A percentile compares a stretch with the other conserved stretches of the same genome.
Conservation (phyloP, 2,797 vertebrate species). For the Cyclura pinguis region DNA sequence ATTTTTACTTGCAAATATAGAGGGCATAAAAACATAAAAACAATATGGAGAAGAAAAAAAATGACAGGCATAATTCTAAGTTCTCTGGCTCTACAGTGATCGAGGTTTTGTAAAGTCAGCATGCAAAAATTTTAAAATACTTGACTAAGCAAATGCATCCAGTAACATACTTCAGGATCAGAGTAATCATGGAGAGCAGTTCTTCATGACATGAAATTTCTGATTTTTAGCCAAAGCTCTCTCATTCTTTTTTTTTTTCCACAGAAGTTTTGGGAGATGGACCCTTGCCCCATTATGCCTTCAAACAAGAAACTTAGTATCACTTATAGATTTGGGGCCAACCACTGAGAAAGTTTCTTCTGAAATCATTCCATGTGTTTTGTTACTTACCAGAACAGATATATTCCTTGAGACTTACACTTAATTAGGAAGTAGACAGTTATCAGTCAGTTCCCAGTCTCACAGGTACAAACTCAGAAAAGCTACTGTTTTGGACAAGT, state of each 20-base stretch:
- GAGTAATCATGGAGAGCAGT: background rate
- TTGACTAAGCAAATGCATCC: background rate
- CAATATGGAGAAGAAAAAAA: background rate
- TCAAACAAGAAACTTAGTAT: background rate
- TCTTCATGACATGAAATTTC: background rate
- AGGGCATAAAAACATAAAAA: background rate
- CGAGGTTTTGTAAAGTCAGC: background rate
- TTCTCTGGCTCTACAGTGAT: background rate
- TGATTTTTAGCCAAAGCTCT: too few relatives aligned
- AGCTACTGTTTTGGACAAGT: too few relatives aligned
- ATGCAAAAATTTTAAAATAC: background rate
- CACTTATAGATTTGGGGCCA: background rate
- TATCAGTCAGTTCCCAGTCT: background rate
- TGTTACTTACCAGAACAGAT: background rate
- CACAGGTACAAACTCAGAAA: too few relatives aligned
- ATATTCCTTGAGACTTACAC: background rate
- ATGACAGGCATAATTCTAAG: background rate
- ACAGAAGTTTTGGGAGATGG: background rate
- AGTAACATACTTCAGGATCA: background rate
- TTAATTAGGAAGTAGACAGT: background rate
- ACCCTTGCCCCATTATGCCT: background rate
- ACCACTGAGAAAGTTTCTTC: background rate
- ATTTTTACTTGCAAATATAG: background rate
- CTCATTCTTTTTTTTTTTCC: background rate
- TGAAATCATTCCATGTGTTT: background rate